Evolutionary conservation across 1,140 invertebrate species (phyloP).

Genomic region (Drosophila ironensis): DNA sequence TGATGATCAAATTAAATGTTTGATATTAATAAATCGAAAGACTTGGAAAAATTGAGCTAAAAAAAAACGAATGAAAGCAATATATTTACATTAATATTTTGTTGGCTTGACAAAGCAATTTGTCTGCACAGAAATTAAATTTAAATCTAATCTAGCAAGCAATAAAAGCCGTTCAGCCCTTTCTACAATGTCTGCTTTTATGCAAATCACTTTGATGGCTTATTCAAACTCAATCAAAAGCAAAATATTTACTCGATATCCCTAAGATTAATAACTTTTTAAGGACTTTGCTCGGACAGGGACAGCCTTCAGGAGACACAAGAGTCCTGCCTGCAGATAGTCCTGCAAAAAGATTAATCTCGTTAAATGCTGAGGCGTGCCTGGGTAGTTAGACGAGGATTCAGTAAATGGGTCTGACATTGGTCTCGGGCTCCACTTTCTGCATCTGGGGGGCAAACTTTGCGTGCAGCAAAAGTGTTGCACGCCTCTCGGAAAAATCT

Average conservation of each 20-base stretch:
- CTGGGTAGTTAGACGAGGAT: neutral
- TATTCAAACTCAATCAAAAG: conserved; percentile 70
- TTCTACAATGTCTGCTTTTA: conserved; percentile 41
- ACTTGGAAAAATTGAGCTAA: neutral
- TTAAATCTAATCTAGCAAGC: too few species aligned
- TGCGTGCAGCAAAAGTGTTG: conserved; percentile 59
- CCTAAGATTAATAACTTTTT: conserved; percentile 67
- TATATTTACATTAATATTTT: too few species aligned
- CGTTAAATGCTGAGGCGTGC: conserved; percentile 70
- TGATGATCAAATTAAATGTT: conserved; percentile 32
- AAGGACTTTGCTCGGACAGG: conserved; percentile 38
- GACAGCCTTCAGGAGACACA: conserved; percentile 6
- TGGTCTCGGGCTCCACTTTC: conserved; percentile 2
- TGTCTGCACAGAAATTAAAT: neutral
- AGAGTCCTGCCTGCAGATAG: conserved; percentile 13
- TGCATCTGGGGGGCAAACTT: conserved; percentile 49
- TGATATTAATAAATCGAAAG: neutral
- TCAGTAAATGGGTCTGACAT: conserved; percentile 7
- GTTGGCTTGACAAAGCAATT: neutral
- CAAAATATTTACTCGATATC: conserved; percentile 74
- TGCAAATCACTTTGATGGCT: conserved; percentile 54
- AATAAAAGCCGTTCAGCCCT: too few species aligned
- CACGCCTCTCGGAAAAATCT: conserved; percentile 38
- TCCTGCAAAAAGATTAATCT: conserved; percentile 61
- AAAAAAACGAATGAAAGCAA: neutral